Evolutionary conservation across 2,888 invertebrate species (phyloP).

Genomic region (Caenorhabditis sp.): DNA sequence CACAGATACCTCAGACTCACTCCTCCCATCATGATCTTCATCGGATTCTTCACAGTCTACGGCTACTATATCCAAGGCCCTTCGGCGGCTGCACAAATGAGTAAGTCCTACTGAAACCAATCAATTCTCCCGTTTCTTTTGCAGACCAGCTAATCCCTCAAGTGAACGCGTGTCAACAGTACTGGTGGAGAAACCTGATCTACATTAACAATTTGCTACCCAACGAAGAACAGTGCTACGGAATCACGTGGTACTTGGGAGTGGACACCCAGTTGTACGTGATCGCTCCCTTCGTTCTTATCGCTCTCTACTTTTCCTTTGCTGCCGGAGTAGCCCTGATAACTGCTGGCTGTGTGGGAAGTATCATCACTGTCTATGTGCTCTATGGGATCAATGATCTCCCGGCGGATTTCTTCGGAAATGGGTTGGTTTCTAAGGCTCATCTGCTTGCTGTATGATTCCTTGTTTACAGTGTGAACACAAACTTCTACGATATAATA

Average conservation of each 20-base stretch:
- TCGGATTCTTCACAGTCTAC: conserved; percentile 56
- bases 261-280: conserved; percentile 56
- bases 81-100: conserved; percentile 24
- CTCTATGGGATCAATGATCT: conserved; percentile 24
- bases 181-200: conserved; percentile 62
- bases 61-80: conserved; percentile 48
- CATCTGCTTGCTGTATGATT: not conserved
- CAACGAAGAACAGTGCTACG: conserved; percentile 52
- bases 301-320: conserved; percentile 49
- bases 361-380: conserved; percentile 44
- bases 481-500: conserved; percentile 57
- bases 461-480: conserved; percentile 6
- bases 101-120: conserved; percentile 2
- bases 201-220: conserved; percentile 62
- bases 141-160: conserved; percentile 31
- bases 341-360: conserved; percentile 37
- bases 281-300: conserved; percentile 48
- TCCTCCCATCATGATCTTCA: conserved; percentile 59
- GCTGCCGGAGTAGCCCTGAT: conserved; percentile 32
- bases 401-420: conserved; percentile 40
- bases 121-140: conserved; percentile 2
- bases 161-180: conserved; percentile 40
- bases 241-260: conserved; percentile 60
- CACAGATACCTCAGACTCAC: conserved; percentile 61
- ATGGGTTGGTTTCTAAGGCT: conserved; percentile 28